These are phyloP conservation scores for Ranitomeya variabilis DNA, from an alignment of 2,113 vertebrate species.

Conservation along the genomic window DNA sequence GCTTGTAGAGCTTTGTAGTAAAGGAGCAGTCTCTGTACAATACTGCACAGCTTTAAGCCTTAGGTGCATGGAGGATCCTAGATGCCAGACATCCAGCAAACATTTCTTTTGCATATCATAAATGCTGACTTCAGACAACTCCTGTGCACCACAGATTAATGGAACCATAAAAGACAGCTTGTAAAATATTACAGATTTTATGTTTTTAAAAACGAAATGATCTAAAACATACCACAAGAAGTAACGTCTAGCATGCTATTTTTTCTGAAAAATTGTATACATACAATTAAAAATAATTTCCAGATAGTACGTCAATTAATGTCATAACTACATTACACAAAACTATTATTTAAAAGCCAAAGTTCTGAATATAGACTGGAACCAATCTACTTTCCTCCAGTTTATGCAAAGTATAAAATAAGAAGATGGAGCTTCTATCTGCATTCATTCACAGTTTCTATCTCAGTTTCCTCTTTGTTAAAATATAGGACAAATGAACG, in stretches of 20 bases:
- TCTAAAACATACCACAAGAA: too few relatives aligned
- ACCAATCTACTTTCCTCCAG: not conserved
- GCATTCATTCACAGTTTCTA: not conserved
- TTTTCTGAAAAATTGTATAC: not conserved
- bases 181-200: too few relatives aligned
- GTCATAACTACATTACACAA: not conserved
- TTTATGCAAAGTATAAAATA: not conserved
- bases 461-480: not conserved
- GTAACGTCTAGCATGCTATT: not conserved
- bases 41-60: too few relatives aligned
- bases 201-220: too few relatives aligned
- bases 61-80: not conserved
- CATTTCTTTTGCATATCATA: not conserved
- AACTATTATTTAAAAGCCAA: not conserved
- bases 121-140: too few relatives aligned
- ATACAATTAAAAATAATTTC: not conserved
- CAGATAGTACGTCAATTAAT: not conserved
- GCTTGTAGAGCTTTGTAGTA: too few relatives aligned
- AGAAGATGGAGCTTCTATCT: not conserved
- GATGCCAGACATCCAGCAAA: not conserved
- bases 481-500: not conserved
- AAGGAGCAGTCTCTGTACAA: too few relatives aligned
- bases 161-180: too few relatives aligned
- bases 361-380: not conserved
- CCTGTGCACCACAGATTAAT: too few relatives aligned